Evolutionary conservation across 2,113 vertebrate genomes (phyloP).

Genomic region (Epinephelus fuscoguttatus): DNA sequence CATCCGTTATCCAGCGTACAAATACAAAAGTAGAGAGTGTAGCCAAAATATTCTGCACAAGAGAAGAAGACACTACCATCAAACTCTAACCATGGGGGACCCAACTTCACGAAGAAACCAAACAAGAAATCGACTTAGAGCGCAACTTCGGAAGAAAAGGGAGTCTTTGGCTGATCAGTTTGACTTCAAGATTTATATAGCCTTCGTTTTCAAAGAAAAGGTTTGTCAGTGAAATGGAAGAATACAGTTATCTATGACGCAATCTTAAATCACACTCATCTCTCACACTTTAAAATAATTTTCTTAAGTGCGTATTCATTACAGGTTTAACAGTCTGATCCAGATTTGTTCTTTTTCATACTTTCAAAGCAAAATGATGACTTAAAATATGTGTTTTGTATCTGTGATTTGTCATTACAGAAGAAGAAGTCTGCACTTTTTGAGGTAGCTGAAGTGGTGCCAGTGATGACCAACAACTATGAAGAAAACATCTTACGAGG

Average conservation of each 20-base stretch:
- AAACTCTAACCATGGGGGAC: constrained; percentile 96
- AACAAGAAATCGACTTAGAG: constrained; percentile 99
- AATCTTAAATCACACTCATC: background rate
- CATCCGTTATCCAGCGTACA: constrained; percentile 60
- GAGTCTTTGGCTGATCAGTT: constrained; percentile 99
- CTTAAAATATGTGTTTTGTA: background rate
- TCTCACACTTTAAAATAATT: background rate
- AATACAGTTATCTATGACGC: background rate
- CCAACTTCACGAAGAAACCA: constrained; percentile 99
- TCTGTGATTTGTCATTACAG: constrained; percentile 72
- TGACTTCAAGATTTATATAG: constrained; percentile 99
- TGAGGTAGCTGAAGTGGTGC: constrained; percentile 99
- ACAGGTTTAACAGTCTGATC: background rate
- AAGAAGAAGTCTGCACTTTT: constrained; percentile 99
- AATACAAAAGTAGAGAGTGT: constrained; percentile 65
- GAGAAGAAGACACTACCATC: constrained; percentile 79
- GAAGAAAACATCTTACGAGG: constrained; percentile 99
- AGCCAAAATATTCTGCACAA: constrained; percentile 64
- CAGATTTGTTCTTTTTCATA: background rate
- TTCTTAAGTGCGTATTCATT: background rate
- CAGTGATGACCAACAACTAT: constrained; percentile 99
- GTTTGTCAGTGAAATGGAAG: constrained; percentile 80
- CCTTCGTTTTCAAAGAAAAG: constrained; percentile 99
- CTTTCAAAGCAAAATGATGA: background rate
- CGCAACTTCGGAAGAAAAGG: constrained; percentile 99